Evolutionary conservation across 2,797 vertebrate genomes (phyloP), one percentile per base, ranked within the genome.

Genomic region (Acipenser ruthenus): DNA sequence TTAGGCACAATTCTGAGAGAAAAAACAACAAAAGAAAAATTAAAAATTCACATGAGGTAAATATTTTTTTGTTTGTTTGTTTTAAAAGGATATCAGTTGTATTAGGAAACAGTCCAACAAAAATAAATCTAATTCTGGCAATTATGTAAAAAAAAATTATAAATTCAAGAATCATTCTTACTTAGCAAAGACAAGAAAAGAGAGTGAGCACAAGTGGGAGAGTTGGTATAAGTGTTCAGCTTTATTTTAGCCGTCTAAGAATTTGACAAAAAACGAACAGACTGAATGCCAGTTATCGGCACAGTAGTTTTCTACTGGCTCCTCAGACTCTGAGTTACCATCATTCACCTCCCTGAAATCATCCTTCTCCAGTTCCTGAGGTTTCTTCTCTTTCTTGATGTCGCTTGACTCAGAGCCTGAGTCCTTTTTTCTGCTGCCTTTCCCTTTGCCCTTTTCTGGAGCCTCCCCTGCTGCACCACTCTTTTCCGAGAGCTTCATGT

Each of bases 251-350:
- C 91, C 94, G 64, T 95, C 89, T 76, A 95, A 93, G 68, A 95
- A 90, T 68, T 81, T 90, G 73, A 91, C 82, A 49, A 97, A 89
- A 83, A 96, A 93, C 7, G 83, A 87, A 84, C 95, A 96, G 60
- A 97, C 71, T 0, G 94, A 89, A 77, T 88, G 87, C 94, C 94
- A 95, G 1, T 90, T 89, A 68, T 93, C 86, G 0, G 87, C 82
- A 69, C 95, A 97, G 86, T 93, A 94, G 8, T 73, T 83, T 72
- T 85, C 82, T 0, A 77, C 73, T 15, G 89, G 81, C 8, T 78
- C 81, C 37, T 87, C 77, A 50, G 78, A 73, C 71, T 52, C 65
- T 10, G 70, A 52, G 53, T 74, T 63, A 2, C 60, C 70, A 37
- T 83, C 87, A 0, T 74, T 80, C 66, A 80, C 18, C 4, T 82